Evolutionary conservation across 2,113 vertebrate genomes (phyloP).

Genomic region (Nymphicus hollandicus): DNA sequence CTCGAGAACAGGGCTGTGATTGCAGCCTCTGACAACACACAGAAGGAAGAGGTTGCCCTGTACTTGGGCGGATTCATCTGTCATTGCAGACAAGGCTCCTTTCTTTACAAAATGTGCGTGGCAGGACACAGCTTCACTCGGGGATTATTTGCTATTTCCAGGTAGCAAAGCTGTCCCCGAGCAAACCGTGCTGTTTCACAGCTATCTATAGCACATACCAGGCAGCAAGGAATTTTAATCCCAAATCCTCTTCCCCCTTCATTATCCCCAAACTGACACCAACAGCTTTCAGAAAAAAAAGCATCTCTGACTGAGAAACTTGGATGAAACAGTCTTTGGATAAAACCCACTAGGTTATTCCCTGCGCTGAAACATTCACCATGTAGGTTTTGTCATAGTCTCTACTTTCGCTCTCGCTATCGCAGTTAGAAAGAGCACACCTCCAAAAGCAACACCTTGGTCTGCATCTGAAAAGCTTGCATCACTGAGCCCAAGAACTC

Average conservation of each 20-base stretch:
- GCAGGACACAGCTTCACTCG: neutral
- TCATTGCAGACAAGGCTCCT: neutral
- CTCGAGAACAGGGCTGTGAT: neutral
- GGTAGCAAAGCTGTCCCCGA: slow-evolving; percentile 54
- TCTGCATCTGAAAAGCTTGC: neutral
- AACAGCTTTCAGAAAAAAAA: neutral
- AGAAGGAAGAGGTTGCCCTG: neutral
- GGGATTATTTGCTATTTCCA: slow-evolving; percentile 69
- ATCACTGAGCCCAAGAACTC: neutral
- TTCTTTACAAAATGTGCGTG: neutral
- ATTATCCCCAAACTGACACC: slow-evolving; percentile 35
- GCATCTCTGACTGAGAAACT: neutral
- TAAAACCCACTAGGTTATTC: neutral
- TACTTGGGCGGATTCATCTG: neutral
- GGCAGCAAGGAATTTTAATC: slow-evolving; percentile 62
- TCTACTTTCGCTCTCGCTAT: neutral
- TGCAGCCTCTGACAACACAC: neutral
- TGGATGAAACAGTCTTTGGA: neutral
- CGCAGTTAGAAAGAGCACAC: neutral
- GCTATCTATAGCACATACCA: slow-evolving; percentile 59
- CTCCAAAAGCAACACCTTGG: neutral
- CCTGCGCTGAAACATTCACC: neutral
- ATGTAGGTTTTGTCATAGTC: rapidly evolving
- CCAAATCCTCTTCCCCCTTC: slow-evolving; percentile 61
- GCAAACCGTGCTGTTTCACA: slow-evolving; percentile 29